Conservation (phyloP, 1,140 invertebrate genomes). For the Vanessa tameamea region DNA sequence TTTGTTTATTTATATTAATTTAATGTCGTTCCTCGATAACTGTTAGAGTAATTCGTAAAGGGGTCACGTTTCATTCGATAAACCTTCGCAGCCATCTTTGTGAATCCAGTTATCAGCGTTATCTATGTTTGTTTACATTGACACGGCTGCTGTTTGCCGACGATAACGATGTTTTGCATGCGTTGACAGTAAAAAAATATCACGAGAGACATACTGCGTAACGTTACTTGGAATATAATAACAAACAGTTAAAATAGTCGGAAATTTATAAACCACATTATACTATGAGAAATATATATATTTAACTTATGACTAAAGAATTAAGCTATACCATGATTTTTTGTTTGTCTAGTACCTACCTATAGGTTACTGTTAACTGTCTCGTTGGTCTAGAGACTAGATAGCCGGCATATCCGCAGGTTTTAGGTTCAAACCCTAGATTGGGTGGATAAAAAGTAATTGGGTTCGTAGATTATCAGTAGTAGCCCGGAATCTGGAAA, state of each 20-base stretch:
- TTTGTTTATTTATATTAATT: conserved; percentile 5
- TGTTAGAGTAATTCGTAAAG: conserved; percentile 43
- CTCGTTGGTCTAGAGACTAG: no score
- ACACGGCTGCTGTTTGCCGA: conserved; percentile 47
- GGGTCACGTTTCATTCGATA: conserved; percentile 53
- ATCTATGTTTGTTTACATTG: conserved; percentile 55
- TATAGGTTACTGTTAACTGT: no score
- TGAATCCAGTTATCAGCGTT: conserved; percentile 51
- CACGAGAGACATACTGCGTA: conserved; percentile 25
- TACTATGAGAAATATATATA: background rate
- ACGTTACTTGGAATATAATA: conserved; percentile 1
- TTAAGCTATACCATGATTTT: background rate
- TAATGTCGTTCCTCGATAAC: conserved; percentile 28
- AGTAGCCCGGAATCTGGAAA: no score
- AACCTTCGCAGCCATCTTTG: conserved; percentile 54
- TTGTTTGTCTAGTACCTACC: no score
- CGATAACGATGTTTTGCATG: conserved; percentile 55
- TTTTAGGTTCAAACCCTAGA: no score
- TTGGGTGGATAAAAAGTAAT: no score
- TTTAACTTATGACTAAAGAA: background rate
- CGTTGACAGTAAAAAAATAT: conserved; percentile 30
- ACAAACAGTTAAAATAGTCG: background rate
- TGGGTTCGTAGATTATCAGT: no score
- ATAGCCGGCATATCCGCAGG: no score
- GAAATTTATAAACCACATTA: background rate